These are phyloP conservation scores for Piaya cayana DNA, from an alignment of 2,113 vertebrate species.

Conservation along the genomic window DNA sequence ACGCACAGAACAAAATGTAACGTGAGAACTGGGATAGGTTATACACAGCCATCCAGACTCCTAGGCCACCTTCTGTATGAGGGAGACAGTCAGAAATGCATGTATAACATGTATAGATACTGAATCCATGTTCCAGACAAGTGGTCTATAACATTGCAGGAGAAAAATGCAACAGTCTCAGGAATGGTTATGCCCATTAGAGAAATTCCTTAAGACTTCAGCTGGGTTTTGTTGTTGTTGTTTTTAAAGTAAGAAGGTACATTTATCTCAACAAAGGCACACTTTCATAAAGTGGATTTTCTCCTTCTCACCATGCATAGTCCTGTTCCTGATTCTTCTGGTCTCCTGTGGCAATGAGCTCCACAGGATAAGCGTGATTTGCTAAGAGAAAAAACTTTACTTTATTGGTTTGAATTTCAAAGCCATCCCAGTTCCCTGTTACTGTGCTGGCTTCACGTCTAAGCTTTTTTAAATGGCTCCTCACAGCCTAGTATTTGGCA, in stretches of 20 bases:
- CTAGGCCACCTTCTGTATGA: not conserved
- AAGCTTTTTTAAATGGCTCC: not conserved
- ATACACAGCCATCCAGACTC: not conserved
- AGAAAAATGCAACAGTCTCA: not conserved
- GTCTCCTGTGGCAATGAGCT: not conserved
- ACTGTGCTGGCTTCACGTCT: not conserved
- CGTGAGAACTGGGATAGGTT: not conserved
- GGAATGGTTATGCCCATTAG: not conserved
- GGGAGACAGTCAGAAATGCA: not conserved
- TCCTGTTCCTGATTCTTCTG: not conserved
- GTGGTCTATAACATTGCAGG: no score
- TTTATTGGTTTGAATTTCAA: not conserved
- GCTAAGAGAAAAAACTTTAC: not conserved
- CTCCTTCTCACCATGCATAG: not conserved
- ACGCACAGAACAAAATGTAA: not conserved
- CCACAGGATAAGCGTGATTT: not conserved
- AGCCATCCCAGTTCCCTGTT: not conserved
- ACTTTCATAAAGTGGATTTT: not conserved
- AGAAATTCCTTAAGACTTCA: not conserved
- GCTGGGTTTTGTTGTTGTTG: not conserved
- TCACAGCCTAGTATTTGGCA: not conserved
- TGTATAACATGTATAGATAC: not conserved
- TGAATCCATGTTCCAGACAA: not conserved
- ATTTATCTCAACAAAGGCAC: not conserved
- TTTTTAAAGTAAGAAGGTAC: not conserved